Evolutionary conservation across 2,113 vertebrate genomes (phyloP).

Genomic region (Etheostoma spectabile): DNA sequence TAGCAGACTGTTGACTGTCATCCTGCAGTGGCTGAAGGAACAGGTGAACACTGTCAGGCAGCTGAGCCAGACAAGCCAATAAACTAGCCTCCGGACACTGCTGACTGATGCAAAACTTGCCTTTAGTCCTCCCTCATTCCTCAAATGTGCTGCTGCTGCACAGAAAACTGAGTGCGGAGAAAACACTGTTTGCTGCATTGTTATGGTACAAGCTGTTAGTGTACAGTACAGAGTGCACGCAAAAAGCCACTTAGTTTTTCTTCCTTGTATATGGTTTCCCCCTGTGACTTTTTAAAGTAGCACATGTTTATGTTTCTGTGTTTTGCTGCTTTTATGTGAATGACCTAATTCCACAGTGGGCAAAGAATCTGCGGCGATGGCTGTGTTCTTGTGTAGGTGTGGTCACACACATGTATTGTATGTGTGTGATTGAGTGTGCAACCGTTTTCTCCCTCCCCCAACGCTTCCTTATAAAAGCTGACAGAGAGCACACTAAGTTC

Average conservation of each 20-base stretch:
- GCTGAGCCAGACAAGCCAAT: slow-evolving; percentile 51
- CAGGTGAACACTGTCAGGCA: slow-evolving; percentile 69
- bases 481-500: slow-evolving; percentile 87
- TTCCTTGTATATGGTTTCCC: slow-evolving; percentile 45
- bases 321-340: slow-evolving; percentile 68
- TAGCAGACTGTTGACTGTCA: slow-evolving; percentile 33
- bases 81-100: slow-evolving; percentile 62
- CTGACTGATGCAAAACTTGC: slow-evolving; percentile 66
- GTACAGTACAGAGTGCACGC: slow-evolving; percentile 18
- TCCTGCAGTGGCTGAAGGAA: slow-evolving; percentile 41
- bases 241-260: slow-evolving; percentile 37
- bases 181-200: not conserved
- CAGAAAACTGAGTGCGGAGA: slow-evolving; percentile 33
- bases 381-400: slow-evolving; percentile 43
- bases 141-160: slow-evolving; percentile 29
- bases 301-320: slow-evolving; percentile 56
- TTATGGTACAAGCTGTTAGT: slow-evolving; percentile 10
- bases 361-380: slow-evolving; percentile 69
- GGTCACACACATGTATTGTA: not conserved
- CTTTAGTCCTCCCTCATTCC: slow-evolving; percentile 53
- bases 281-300: slow-evolving; percentile 51
- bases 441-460: slow-evolving; percentile 60
- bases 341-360: slow-evolving; percentile 78
- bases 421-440: slow-evolving; percentile 31
- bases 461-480: slow-evolving; percentile 77